Evolutionary conservation across 1,140 invertebrate species (phyloP).

Genomic region (Pseudomyrmex gracilis): DNA sequence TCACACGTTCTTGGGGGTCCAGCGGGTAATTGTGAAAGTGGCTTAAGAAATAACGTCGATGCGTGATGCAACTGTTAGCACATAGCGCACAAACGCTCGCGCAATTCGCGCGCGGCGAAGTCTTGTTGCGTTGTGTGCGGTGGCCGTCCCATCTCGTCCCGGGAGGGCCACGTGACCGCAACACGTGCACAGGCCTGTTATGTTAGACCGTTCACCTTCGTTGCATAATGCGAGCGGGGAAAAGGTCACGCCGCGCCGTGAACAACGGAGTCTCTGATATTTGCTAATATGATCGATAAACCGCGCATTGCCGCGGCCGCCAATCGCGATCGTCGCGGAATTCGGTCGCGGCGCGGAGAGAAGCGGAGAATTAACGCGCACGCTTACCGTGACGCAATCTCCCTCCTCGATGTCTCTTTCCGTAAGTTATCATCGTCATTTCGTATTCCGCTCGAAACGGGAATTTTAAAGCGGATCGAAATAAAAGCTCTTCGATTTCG

Average conservation of each 20-base stretch:
- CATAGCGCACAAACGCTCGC: conserved; percentile 63
- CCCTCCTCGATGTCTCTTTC: background rate
- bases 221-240: conserved; percentile 72
- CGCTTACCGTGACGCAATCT: conserved; percentile 22
- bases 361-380: conserved; percentile 22
- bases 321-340: conserved; percentile 48
- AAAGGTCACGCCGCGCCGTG: conserved; percentile 68
- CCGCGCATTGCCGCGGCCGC: conserved; percentile 6
- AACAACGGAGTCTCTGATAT: conserved; percentile 73
- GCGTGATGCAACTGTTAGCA: conserved; percentile 68
- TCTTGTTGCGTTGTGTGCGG: conserved; percentile 41
- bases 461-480: background rate
- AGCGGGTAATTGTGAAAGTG: conserved; percentile 53
- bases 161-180: conserved; percentile 70
- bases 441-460: background rate
- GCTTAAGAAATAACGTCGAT: conserved; percentile 66
- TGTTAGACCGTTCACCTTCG: conserved; percentile 75
- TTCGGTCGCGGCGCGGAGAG: conserved; percentile 3
- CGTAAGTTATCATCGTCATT: background rate
- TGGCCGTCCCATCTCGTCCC: background rate
- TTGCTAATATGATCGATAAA: conserved; percentile 76
- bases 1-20: background rate
- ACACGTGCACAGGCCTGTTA: conserved; percentile 72
- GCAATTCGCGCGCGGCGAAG: conserved; percentile 65
- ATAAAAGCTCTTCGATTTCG: background rate